Evolutionary conservation across 1,140 invertebrate species (phyloP), one percentile per base, ranked within the genome.

Genomic region (Coboldia fuscipes): DNA sequence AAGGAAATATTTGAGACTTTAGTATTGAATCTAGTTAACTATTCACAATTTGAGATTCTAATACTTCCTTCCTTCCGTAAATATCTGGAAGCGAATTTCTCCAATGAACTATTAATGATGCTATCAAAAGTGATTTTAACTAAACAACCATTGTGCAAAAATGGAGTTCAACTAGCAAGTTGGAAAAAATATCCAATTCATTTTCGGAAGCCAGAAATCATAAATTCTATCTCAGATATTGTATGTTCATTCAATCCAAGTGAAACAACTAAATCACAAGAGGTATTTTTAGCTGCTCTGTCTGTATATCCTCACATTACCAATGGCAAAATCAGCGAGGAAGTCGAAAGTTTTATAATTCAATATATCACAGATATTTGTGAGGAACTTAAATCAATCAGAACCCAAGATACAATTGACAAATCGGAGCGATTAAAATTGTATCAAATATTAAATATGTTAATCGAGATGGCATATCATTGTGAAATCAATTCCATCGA

Each of bases 31-130:
- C 56, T 76, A 2, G 60, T 70, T 19, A 47, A 62, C 30, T 75
- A 72, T 48, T 59, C 68, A 5, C 66, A 69, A 29, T 83, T 84
- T 51, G 76, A 81, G 49, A 58, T 70, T 30, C 55, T 79, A 30
- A 62, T 86, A 34, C 49, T 86, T 33, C 75, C 80, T 1, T 57
- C 63, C 23, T 63, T 81, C 22, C 43, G 83, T 10, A 58, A 62
- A 9, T 68, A 62, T 44, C 70, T 70, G 40, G 49, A 69, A n/a
- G 44, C 60, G 33, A 52, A 56, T 16, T 63, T 73, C 27, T 58
- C 70, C 41, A 41, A 49, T 38, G 45, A 62, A 33, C 48, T 63
- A 2, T 54, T 84, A 39, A 45, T 61, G 21, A 54, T 81, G 12
- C 49, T 83, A 12, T 61, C 71, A 1, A 70, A 74, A 45, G 62